Base-by-base conservation (phyloP, 2,113 vertebrate genomes). In the Orthonyx spaldingii region DNA sequence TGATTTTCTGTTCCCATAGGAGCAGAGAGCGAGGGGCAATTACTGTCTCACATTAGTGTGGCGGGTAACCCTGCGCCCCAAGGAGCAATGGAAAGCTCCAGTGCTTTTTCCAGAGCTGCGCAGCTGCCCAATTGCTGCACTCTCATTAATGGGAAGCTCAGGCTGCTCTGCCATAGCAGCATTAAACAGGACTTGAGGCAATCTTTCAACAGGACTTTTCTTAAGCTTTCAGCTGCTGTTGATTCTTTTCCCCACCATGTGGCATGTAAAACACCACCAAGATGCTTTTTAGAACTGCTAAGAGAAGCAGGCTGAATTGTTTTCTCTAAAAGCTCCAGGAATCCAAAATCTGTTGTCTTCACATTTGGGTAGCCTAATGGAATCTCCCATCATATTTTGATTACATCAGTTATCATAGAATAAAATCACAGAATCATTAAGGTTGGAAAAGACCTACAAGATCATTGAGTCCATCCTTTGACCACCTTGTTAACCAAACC, bases 21-120 rank as follows among this genome's bases (percentile, higher is more conserved):
- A 22, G n/a, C 41, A 60, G 19, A 68, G 1, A 65, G 19, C 17
- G 8, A 80, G 55, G 42, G 26, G 21, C 47, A 80, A 59, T 88
- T 61, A 66, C 47, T 24, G 64, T 24, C 56, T 28, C 35, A 13
- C 5, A 1, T 56, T 21, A 76, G 33, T 22, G n/a, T 3, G 0
- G 17, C 2, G 5, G 46, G 35, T 55, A 68, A 52, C 14, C 9
- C 15, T 44, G 56, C 44, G 5, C 5, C 30, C 16, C 20, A n/a
- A n/a, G n/a, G 27, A 82, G 53, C 32, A 21, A 20, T 61, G 26
- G 53, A 65, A 81, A 91, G 21, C 39, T 89, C 11, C 61, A 42
- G 37, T 35, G 21, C 37, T 59, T 50, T 50, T 59, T 37, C 47
- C 55, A 81, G 23, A 0, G 0, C 46, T 33, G 5, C 0, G 0